Base-by-base conservation (phyloP, 2,113 vertebrate species). In the Speoplatyrhinus poulsoni region DNA sequence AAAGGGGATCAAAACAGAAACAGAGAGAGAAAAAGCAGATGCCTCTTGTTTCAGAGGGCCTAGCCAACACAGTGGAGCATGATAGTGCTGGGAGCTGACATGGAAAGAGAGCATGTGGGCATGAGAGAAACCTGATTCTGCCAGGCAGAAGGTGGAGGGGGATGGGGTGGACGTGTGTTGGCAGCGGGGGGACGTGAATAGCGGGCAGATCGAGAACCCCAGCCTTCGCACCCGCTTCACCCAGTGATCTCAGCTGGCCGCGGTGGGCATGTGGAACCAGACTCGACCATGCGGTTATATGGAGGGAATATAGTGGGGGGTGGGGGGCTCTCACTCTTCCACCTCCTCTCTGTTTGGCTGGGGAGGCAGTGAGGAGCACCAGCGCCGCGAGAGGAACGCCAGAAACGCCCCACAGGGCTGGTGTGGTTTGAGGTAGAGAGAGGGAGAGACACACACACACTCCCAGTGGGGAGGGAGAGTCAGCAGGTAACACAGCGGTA, bases 191-290 rank as follows among this genome's bases (percentile, higher is more conserved):
- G 70, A 80, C 62, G 67, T 59, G 46, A 65, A 67, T 64, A 72
- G 74, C 70, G 79, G 82, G 76, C 76, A 81, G n/a, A 13, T 41
- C 66, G 19, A 78, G 81, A 84, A 87, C 73, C 79, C 48, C 62
- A 81, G 16, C 76, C 70, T 60, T 66, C 65, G 64, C 12, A 69
- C 65, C 76, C 65, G 72, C 73, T 60, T 63, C 3, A 17, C 57
- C 36, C 62, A 72, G 80, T 90, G 85, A 90, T 78, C 73, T 86
- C 84, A 89, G 80, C 77, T 62, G 62, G 69, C 49, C 83, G 83
- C 10, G 77, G 85, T 77, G 70, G 67, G 50, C 76, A 78, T 68
- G 75, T 85, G 84, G 87, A 90, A 87, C 72, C 79, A 82, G 71
- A 83, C 75, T 84, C 79, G 36, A 8, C 79, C 33, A 19, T 65